Evolutionary conservation across 2,797 vertebrate species (phyloP).

Genomic region (Mallotus villosus): DNA sequence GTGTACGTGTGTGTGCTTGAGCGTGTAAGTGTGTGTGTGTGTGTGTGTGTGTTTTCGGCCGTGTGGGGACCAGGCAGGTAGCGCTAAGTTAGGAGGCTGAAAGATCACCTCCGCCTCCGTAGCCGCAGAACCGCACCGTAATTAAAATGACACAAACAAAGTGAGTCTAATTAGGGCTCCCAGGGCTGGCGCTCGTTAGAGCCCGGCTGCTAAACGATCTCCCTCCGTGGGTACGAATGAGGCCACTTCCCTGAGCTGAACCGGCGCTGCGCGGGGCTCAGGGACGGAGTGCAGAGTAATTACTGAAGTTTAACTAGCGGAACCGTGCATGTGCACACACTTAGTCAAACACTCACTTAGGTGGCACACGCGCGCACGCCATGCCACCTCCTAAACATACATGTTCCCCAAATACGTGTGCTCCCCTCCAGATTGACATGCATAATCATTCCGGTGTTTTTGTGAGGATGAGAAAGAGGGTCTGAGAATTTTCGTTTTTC

Average conservation of each 20-base stretch:
- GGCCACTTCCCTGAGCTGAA: constrained; percentile 84
- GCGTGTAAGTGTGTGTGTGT: too few species aligned
- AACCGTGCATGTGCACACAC: constrained; percentile 31
- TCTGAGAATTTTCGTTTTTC: constrained; percentile 45
- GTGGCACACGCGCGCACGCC: background rate
- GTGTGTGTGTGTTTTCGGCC: too few species aligned
- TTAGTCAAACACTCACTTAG: background rate
- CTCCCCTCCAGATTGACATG: background rate
- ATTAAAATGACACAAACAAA: constrained; percentile 93
- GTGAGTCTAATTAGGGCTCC: constrained; percentile 91
- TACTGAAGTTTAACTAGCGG: constrained; percentile 66
- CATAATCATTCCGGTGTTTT: background rate
- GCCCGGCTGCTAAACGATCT: constrained; percentile 82
- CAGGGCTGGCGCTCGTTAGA: constrained; percentile 81
- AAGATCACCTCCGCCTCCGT: constrained; percentile 73
- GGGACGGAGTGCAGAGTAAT: constrained; percentile 64
- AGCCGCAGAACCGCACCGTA: constrained; percentile 80
- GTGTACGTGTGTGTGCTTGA: too few species aligned
- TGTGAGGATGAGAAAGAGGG: constrained; percentile 19
- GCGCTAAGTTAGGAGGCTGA: constrained; percentile 61
- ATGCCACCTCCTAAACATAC: background rate
- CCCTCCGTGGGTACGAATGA: constrained; percentile 81
- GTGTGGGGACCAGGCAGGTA: constrained; percentile 26
- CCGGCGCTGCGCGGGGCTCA: constrained; percentile 69
- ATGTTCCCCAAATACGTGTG: background rate